Evolutionary conservation across 2,797 vertebrate species (phyloP).

Genomic region (Malurus splendens): DNA sequence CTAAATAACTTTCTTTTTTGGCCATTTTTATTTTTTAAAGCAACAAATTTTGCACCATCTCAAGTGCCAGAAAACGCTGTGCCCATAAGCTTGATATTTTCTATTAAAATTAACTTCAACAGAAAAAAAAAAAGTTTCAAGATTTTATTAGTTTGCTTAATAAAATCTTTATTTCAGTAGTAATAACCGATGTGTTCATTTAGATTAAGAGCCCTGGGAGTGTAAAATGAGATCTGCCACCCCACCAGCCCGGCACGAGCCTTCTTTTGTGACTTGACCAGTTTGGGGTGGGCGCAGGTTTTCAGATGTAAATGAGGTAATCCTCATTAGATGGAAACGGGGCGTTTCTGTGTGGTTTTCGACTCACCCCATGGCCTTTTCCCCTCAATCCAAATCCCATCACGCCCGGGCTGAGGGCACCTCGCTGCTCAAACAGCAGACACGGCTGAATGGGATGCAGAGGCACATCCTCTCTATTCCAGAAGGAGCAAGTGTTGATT

Average conservation of each 20-base stretch:
- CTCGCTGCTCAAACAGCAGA: not conserved
- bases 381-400: not conserved
- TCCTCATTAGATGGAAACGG: not conserved
- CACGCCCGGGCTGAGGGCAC: not conserved
- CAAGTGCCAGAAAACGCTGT: not conserved
- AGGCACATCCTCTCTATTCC: conserved; percentile 32
- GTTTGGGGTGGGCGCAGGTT: not conserved
- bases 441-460: not conserved
- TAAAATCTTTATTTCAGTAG: not conserved
- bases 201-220: not conserved
- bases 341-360: not conserved
- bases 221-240: not conserved
- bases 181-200: not conserved
- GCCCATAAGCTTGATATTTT: not conserved
- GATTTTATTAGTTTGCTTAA: not conserved
- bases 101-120: not conserved
- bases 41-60: not conserved
- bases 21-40: not conserved
- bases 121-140: not conserved
- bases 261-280: not conserved
- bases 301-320: conserved; percentile 23
- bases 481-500: conserved; percentile 28
- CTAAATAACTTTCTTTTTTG: not conserved
- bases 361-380: not conserved
- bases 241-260: not conserved